These are phyloP conservation scores for Anser brachyrhynchus DNA, from an alignment of 2,113 vertebrate genomes.

Conservation along the genomic window DNA sequence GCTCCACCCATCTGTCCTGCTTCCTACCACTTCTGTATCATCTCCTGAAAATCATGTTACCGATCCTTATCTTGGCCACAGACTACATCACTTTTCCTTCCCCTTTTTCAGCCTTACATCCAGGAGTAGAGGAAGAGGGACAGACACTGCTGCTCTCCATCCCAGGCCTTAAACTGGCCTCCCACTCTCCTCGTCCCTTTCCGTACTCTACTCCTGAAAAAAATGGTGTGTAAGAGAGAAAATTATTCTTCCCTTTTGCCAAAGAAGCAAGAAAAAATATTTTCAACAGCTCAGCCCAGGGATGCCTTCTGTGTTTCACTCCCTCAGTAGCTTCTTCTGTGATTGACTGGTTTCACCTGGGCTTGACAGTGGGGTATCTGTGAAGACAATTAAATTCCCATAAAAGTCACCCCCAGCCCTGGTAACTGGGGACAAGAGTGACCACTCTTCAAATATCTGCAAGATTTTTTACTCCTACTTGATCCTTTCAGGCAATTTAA, in stretches of 20 bases:
- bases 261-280: neutral
- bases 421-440: neutral
- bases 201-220: neutral
- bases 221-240: neutral
- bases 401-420: neutral
- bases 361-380: neutral
- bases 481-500: neutral
- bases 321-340: neutral
- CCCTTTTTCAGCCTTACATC: neutral
- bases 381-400: neutral
- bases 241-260: neutral
- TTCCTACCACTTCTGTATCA: neutral
- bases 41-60: neutral
- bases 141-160: neutral
- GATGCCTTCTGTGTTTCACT: neutral
- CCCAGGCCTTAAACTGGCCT: neutral
- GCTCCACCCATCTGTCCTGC: neutral
- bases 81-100: neutral
- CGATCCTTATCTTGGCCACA: neutral
- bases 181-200: neutral
- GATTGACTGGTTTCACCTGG: neutral
- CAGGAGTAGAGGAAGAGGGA: neutral
- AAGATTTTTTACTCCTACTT: neutral
- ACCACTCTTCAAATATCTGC: neutral
- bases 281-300: neutral